phyloP scores from a whole-genome alignment of 2,797 vertebrate species.

The Centropyge bicolor region DNA sequence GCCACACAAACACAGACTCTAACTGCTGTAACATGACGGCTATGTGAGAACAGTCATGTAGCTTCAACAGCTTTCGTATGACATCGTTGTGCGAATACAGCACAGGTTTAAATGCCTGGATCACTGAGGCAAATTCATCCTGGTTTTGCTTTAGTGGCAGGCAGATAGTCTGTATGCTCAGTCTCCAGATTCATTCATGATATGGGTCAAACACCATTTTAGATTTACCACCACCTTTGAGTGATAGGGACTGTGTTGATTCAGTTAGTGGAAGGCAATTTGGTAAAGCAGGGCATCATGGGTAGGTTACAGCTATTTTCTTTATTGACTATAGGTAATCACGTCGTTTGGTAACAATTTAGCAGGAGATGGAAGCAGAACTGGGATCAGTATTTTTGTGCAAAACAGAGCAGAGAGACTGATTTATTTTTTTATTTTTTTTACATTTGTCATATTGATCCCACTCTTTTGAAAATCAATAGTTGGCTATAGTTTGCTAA shows the following conservation, averaged over 20 bases:
- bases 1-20: background rate
- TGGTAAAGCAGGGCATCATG: constrained; percentile 18
- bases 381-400: constrained; percentile 11
- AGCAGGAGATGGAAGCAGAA: constrained; percentile 12
- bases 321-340: constrained; percentile 19
- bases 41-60: background rate
- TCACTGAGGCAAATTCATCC: too few relatives aligned
- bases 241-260: background rate
- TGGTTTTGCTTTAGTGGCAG: background rate
- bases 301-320: constrained; percentile 9
- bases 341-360: constrained; percentile 23
- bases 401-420: background rate
- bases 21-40: background rate
- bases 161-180: background rate
- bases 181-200: background rate
- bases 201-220: constrained; percentile 10
- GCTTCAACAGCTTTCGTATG: constrained; percentile 6
- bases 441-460: constrained; percentile 25
- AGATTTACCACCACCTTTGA: background rate
- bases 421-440: background rate
- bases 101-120: background rate
- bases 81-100: background rate
- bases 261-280: constrained; percentile 21
- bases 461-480: constrained; percentile 40
- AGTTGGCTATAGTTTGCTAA: constrained; percentile 36